Evolutionary conservation across 2,113 vertebrate species (phyloP).

Genomic region (Crotophaga sulcirostris): DNA sequence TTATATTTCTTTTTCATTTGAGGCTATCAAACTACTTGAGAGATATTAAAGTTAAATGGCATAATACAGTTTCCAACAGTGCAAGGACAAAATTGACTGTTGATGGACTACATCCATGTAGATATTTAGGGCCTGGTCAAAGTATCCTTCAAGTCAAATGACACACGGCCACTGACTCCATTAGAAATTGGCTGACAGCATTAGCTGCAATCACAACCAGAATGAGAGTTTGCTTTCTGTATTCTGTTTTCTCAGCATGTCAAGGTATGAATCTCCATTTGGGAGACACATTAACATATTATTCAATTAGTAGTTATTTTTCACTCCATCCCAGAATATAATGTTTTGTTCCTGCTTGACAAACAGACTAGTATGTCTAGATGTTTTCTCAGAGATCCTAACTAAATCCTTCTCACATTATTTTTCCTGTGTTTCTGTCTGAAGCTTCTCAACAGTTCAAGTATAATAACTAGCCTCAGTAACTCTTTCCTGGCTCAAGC

Average conservation of each 20-base stretch:
- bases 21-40: neutral
- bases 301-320: neutral
- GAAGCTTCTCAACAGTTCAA: neutral
- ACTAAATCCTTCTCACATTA: neutral
- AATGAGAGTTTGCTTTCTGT: neutral
- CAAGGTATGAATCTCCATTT: neutral
- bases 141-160: neutral
- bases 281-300: neutral
- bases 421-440: neutral
- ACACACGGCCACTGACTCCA: neutral
- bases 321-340: neutral
- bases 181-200: neutral
- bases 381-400: neutral
- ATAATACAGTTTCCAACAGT: neutral
- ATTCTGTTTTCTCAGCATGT: neutral
- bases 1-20: neutral
- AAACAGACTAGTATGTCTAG: neutral
- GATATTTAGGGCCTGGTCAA: neutral
- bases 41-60: neutral
- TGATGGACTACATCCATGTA: neutral
- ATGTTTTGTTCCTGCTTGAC: neutral
- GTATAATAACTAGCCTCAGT: neutral
- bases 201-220: neutral
- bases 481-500: neutral
- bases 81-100: neutral